Conservation (phyloP, 2,113 vertebrate genomes). For the Phocoena sinus region DNA sequence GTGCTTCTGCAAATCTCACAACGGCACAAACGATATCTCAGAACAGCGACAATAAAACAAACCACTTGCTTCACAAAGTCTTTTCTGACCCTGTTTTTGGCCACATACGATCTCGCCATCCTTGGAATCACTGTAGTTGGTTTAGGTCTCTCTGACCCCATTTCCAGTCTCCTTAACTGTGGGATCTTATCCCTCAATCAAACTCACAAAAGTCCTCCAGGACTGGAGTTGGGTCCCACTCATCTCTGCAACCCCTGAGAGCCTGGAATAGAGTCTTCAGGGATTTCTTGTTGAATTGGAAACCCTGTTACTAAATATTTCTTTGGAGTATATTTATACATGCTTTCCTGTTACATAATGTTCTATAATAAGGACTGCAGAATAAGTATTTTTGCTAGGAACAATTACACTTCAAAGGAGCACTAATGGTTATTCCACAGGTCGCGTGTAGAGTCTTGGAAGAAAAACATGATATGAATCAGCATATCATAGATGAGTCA, state of each 20-base stretch:
- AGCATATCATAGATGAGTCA: background rate
- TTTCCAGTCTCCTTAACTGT: background rate
- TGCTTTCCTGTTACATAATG: constrained; percentile 64
- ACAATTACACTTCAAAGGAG: constrained; percentile 64
- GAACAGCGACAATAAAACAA: background rate
- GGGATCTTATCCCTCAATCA: background rate
- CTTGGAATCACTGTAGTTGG: no score
- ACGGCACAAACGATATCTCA: background rate
- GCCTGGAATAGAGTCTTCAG: background rate
- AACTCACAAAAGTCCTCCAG: background rate
- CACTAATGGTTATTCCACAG: background rate
- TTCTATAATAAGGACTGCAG: constrained; percentile 50
- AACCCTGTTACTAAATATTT: background rate
- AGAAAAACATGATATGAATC: constrained; percentile 51
- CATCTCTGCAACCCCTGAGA: background rate
- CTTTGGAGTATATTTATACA: constrained; percentile 62
- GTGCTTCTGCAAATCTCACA: background rate
- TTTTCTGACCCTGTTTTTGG: background rate
- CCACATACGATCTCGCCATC: background rate
- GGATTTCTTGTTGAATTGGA: background rate
- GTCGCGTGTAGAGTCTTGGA: background rate
- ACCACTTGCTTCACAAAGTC: background rate
- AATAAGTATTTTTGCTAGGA: constrained; percentile 66
- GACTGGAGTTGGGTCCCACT: background rate
- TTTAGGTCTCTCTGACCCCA: background rate